These are phyloP conservation scores for Nephrotoma guestfalica DNA, from an alignment of 2,888 invertebrate species.

Conservation along the genomic window DNA sequence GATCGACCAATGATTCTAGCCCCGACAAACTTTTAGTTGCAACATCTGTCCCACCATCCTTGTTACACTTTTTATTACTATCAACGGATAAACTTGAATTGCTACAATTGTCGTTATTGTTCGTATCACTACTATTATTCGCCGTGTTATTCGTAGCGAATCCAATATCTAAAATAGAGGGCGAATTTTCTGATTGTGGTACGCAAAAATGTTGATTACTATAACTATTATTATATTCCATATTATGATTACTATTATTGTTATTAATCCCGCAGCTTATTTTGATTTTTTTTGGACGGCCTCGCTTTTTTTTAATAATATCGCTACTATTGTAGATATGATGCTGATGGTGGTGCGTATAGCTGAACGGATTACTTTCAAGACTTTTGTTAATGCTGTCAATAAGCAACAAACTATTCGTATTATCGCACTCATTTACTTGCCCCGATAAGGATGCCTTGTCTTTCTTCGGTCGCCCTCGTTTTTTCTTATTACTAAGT, in stretches of 20 bases:
- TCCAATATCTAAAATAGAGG: background rate
- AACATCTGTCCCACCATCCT: constrained; percentile 38
- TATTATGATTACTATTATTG: constrained; percentile 13
- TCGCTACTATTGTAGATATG: background rate
- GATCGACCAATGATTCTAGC: constrained; percentile 77
- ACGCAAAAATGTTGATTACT: constrained; percentile 14
- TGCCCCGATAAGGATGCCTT: background rate
- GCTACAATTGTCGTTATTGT: background rate
- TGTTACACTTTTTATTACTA: constrained; percentile 9
- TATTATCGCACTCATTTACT: background rate
- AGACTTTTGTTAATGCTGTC: background rate
- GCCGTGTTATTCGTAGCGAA: background rate
- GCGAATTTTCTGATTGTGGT: background rate
- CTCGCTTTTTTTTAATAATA: constrained; percentile 76
- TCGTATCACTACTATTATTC: background rate
- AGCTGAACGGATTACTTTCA: constrained; percentile 29
- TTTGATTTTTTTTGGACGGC: constrained; percentile 62
- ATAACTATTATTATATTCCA: constrained; percentile 17
- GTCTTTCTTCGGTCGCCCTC: background rate
- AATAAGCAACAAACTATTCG: background rate
- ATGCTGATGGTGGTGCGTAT: background rate
- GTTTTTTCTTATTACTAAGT: background rate
- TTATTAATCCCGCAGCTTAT: constrained; percentile 11
- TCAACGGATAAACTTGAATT: background rate
- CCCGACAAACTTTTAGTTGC: constrained; percentile 78